Base-by-base conservation (phyloP, 2,797 vertebrate species). In the Serranus cabrilla region DNA sequence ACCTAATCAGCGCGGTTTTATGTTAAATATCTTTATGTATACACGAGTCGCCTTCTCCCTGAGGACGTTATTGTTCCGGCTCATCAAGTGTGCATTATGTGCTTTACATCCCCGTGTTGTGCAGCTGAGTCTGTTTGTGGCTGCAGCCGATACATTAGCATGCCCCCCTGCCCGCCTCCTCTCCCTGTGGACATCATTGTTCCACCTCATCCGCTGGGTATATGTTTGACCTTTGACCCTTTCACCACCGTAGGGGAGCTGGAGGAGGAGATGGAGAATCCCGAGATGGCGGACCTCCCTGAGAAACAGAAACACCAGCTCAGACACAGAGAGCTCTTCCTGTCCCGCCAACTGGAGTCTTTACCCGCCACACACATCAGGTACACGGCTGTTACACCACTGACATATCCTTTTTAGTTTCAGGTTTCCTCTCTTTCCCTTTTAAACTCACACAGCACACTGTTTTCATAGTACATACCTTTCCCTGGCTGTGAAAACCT, bases 201-300 rank as follows among this genome's bases (percentile, higher is more conserved):
- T 86, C 76, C 51, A 8, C 84, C 80, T 88, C 74, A 67, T 82
- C 67, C 80, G 57, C 87, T 74, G 56, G 76, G 62, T 67, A 23
- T 78, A 16, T 52, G 60, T 87, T 76, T 91, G 90, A 89, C 77
- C 73, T 86, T 83, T 84, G 51, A 64, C 73, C 72, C 54, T 37
- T 42, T 51, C 20, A 0, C 57, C 74, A 21, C 73, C n/a, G 34
- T 86, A 99, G 98, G 97, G 85, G 98, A 99, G 93, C 94, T 97
- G 88, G 98, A 99, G 89, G 98, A 99, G 87, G 98, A 99, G 91
- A 96, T 98, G 96, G 98, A 99, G 92, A 99, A 97, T 83, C 96
- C 97, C 2, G 98, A 99, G 93, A 96, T 98, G 94, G 90, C 96
- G 23, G 97, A 98, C 84, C 96, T 99, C 75, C 97, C 97, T 0